Conservation (phyloP, 2,888 invertebrate genomes). For the Pelosia muscerda region DNA sequence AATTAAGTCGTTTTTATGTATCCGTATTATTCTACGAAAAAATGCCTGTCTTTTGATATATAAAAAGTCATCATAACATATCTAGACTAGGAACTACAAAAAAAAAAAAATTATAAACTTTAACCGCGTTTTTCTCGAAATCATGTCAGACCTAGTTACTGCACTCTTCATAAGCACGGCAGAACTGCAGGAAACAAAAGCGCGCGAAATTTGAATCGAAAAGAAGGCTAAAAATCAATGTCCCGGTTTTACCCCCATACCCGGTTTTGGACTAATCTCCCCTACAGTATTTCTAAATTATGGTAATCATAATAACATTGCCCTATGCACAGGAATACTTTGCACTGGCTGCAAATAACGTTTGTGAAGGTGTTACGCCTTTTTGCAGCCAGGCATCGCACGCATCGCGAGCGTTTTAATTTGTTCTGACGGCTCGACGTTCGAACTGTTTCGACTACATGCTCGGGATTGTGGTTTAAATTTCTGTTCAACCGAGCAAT, state of each 20-base stretch:
- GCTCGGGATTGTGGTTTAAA: conserved; percentile 2
- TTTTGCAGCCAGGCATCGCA: conserved; percentile 12
- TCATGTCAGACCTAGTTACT: background rate
- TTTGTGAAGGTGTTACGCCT: background rate
- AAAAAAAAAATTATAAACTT: background rate
- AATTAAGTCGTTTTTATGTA: too few relatives aligned
- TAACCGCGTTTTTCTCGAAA: conserved; percentile 2
- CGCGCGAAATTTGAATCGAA: too few relatives aligned
- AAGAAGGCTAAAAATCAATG: too few relatives aligned
- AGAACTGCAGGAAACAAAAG: too few relatives aligned
- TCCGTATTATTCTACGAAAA: background rate
- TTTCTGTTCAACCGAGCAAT: conserved; percentile 5
- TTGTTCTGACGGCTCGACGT: conserved; percentile 8
- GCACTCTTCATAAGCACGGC: conserved; percentile 1
- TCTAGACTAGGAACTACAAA: background rate
- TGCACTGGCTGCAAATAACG: conserved; percentile 15
- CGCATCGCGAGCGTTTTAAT: conserved; percentile 8
- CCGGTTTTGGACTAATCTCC: too few relatives aligned
- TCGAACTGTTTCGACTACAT: conserved; percentile 3
- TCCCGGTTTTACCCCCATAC: too few relatives aligned
- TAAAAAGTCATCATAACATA: background rate
- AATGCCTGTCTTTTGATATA: conserved; percentile 3
- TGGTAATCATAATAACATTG: conserved; percentile 12
- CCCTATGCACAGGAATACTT: conserved; percentile 5
- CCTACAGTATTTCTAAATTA: conserved; percentile 14